Evolutionary conservation across 1,140 invertebrate genomes (phyloP), one percentile per base, ranked within the genome.

Genomic region (Anoplophora glabripennis): DNA sequence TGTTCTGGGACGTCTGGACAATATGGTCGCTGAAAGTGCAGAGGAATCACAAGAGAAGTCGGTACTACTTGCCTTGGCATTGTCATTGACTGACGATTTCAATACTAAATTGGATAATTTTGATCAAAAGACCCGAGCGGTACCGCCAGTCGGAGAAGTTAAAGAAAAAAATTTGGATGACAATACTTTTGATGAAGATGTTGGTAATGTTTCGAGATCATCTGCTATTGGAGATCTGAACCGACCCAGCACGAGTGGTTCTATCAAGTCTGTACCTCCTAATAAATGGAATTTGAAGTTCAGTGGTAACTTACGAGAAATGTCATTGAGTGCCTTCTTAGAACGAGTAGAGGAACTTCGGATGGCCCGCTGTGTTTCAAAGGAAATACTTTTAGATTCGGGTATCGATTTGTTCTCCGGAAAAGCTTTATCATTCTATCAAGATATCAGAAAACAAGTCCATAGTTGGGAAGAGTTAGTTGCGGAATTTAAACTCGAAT

Each of bases 391-490:
- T 9, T 46, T 68, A 3, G 54, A 55, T 7, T 61, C 57, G 45
- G 64, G 57, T 7, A 63, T 63, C 4, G 67, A 73, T 21, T 66
- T 74, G 21, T 72, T 73, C 41, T 38, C 40, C 0, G 54, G 45
- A 52, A 63, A 65, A 55, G 71, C 71, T 15, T 40, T 70, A 1
- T 60, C 67, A 17, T 73, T 67, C 66, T 73, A 53, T 42, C 33
- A 63, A 8, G 54, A 53, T 28, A 21, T 68, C 9, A 48, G 60
- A 33, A 37, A 56, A 7, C 4, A 35, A 12, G 42, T 69, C 3
- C 44, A 35, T n/a, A 44, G 9, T 38, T 74, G 71, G 71, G 36
- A 59, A 40, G 62, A 71, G 1, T 48, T 73, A 7, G 41, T 57
- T 11, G 3, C 0, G n/a, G 11, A 52, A 1, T 53, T 73, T 28